These are phyloP conservation scores for Zosterops hypoxanthus DNA, from an alignment of 2,113 vertebrate genomes.

Conservation along the genomic window DNA sequence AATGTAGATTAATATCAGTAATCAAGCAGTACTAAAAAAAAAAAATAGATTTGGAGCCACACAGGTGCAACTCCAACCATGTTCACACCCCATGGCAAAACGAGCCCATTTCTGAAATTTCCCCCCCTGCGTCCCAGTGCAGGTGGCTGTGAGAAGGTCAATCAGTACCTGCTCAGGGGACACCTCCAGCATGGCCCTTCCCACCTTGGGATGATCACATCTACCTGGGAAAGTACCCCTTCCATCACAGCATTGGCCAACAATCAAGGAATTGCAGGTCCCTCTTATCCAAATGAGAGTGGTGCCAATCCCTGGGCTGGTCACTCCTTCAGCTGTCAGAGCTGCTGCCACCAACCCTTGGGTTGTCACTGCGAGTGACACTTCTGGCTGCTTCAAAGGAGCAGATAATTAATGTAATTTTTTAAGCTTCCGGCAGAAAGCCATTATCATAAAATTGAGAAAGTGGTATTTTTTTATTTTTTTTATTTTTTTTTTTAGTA, in stretches of 20 bases:
- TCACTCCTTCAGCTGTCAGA: slow-evolving; percentile 52
- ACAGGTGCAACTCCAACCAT: rapidly evolving
- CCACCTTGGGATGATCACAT: background rate
- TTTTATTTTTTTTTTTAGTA: background rate
- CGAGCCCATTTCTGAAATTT: background rate
- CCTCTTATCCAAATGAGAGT: slow-evolving; percentile 56
- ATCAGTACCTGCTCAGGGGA: background rate
- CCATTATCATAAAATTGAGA: background rate
- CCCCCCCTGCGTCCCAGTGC: background rate
- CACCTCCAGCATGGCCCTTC: background rate
- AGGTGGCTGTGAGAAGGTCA: background rate
- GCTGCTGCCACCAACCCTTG: background rate
- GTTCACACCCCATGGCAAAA: background rate
- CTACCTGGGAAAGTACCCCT: background rate
- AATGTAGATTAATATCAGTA: background rate
- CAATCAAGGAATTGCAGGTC: slow-evolving; percentile 39
- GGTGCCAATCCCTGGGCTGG: background rate
- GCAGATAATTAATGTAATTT: slow-evolving; percentile 19
- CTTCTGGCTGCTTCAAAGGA: slow-evolving; percentile 29
- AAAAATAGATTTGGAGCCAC: rapidly evolving
- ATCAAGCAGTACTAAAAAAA: too few relatives aligned
- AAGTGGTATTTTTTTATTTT: background rate
- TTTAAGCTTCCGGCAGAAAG: background rate
- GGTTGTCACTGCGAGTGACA: slow-evolving; percentile 10
- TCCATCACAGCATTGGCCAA: background rate